Evolutionary conservation across 2,113 vertebrate species (phyloP).

Genomic region (Cephalopholis sonnerati): DNA sequence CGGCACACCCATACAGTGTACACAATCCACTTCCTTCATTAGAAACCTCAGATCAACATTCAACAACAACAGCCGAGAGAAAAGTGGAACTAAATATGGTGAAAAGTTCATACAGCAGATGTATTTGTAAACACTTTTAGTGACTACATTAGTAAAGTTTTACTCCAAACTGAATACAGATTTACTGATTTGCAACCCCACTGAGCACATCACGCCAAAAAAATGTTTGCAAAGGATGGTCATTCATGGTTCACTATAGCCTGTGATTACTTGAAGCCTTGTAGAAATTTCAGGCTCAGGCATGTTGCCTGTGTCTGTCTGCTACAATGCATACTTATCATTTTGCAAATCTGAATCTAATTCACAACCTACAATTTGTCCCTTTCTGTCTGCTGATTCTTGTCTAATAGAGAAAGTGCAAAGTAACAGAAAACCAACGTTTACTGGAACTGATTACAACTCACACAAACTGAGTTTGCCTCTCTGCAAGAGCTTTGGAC

Average conservation of each 20-base stretch:
- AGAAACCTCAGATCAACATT: constrained; percentile 59
- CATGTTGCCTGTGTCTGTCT: neutral
- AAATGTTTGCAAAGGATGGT: constrained; percentile 17
- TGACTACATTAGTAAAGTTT: neutral
- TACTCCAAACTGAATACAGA: neutral
- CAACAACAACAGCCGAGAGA: constrained; percentile 33
- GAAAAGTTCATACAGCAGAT: constrained; percentile 36
- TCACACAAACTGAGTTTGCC: neutral
- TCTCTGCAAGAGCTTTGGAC: neutral
- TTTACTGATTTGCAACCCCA: neutral
- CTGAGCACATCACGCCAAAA: neutral
- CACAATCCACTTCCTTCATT: constrained; percentile 80
- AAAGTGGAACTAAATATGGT: constrained; percentile 38
- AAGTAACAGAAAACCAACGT: neutral
- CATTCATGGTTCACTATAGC: neutral
- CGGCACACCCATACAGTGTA: constrained; percentile 79
- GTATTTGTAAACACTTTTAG: neutral
- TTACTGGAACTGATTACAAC: neutral
- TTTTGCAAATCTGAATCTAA: constrained; percentile 14
- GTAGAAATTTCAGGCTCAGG: neutral
- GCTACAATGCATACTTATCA: neutral
- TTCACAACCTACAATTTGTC: neutral
- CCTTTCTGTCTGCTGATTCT: neutral
- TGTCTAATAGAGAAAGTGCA: neutral
- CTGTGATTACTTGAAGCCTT: neutral